Percentiles rank a stretch among this genome's conserved stretches.
Evolutionary conservation across 2,797 vertebrate genomes (phyloP).

Genomic region (Hylomyscus alleni): DNA sequence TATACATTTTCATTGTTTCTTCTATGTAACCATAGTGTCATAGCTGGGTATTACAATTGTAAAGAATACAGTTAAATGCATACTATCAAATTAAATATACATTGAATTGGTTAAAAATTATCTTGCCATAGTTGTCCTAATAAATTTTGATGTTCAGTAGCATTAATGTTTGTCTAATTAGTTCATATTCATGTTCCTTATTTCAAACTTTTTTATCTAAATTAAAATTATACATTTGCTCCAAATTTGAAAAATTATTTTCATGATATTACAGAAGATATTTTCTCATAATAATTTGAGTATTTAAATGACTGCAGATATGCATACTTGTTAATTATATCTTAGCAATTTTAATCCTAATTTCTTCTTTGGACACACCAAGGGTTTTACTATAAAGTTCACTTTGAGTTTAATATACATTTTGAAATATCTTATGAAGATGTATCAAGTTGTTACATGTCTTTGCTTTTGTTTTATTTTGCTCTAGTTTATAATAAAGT

Average conservation of each 20-base stretch:
- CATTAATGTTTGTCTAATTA: background rate
- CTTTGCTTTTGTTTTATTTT: background rate
- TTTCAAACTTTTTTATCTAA: background rate
- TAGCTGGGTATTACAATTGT: background rate
- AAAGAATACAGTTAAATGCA: background rate
- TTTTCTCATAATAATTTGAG: background rate
- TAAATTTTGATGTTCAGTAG: background rate
- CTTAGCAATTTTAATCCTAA: background rate
- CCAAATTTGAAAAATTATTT: conserved; percentile 21
- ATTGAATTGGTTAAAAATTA: background rate
- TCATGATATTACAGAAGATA: background rate
- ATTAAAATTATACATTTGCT: background rate
- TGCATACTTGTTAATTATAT: background rate
- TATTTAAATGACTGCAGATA: background rate
- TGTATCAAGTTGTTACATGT: background rate
- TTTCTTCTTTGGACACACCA: background rate
- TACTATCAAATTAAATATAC: background rate
- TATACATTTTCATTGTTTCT: background rate
- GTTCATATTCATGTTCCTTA: background rate
- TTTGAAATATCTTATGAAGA: background rate
- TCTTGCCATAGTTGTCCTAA: background rate
- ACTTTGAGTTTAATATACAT: background rate
- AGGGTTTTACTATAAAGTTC: background rate
- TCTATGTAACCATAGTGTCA: background rate
- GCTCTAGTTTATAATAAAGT: conserved; percentile 4